Base-by-base conservation (phyloP, 2,797 vertebrate species). In the Acanthiza pusilla region DNA sequence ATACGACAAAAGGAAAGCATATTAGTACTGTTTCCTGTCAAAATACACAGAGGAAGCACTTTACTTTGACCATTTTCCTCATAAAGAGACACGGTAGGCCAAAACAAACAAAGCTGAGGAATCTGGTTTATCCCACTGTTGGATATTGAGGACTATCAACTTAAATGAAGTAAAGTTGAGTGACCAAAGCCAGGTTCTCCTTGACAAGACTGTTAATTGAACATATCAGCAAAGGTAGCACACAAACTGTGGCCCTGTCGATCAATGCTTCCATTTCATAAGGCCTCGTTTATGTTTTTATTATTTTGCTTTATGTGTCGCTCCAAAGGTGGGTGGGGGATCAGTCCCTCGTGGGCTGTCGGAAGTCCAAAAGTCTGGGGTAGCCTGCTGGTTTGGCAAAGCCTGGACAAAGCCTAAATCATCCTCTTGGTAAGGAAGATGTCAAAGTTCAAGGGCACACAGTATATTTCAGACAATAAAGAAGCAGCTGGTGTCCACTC, bases 21-120 rank as follows among this genome's bases (percentile, higher is more conserved):
- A 98, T 98, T 98, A 98, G 97, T 97, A 96, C 96, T 97, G 97
- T 97, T 98, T 98, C 98, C 98, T 98, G 98, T 98, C 97, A 98
- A 98, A 98, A 98, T 97, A 98, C 98, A 97, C 98, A 98, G 97
- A 98, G 98, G 98, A 98, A 98, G 96, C 97, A 98, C 98, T 98
- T 98, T 96, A 96, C 97, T 98, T 97, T 97, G 97, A 97, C 97
- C 96, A 71, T 97, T 98, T 98, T 98, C 97, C 98, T 97, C 97
- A 97, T 98, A 98, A 98, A 98, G 97, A 98, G 97, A 97, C 97
- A 96, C 93, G 82, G 97, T 82, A 87, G 97, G 98, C 98, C 98
- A 98, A 98, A 96, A 91, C 95, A 98, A 98, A 98, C 97, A 98
- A 89, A 97, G 97, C 50, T 63, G 88, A 97, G 96, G 97, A 98